These are phyloP conservation scores for Tachyglossus aculeatus DNA, from an alignment of 2,797 vertebrate species.

Conservation along the genomic window DNA sequence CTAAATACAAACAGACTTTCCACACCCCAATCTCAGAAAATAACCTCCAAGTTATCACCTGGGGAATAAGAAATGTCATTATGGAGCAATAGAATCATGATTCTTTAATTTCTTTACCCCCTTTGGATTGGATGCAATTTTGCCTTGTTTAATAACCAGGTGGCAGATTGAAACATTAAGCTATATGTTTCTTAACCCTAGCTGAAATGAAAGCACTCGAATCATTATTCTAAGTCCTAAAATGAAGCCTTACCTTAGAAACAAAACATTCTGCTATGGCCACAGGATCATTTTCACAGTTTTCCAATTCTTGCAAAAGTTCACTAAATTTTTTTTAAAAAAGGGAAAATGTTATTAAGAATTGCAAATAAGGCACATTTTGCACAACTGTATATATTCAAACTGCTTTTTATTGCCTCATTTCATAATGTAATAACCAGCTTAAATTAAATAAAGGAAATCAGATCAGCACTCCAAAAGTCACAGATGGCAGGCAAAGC, in stretches of 20 bases:
- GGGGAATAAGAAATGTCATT: too few species aligned
- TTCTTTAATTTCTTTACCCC: too few species aligned
- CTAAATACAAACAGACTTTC: too few species aligned
- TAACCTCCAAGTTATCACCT: too few species aligned
- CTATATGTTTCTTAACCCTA: neutral
- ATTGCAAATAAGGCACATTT: neutral
- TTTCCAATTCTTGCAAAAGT: conserved; percentile 92
- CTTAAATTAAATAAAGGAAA: neutral
- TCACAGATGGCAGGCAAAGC: neutral
- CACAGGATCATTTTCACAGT: conserved; percentile 94
- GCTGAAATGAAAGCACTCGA: neutral
- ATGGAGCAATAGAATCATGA: too few species aligned
- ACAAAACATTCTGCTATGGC: conserved; percentile 98
- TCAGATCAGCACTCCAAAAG: neutral
- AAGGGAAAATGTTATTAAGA: conserved; percentile 31
- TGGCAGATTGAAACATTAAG: neutral
- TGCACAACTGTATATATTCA: neutral
- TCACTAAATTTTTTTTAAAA: conserved; percentile 84
- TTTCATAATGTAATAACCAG: neutral
- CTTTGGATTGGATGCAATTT: too few species aligned
- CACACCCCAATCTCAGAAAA: too few species aligned
- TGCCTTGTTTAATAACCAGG: too few species aligned
- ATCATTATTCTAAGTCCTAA: neutral
- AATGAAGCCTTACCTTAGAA: conserved; percentile 87
- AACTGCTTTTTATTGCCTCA: neutral